Base-by-base conservation (phyloP, 2,113 vertebrate genomes). In the Pica pica region DNA sequence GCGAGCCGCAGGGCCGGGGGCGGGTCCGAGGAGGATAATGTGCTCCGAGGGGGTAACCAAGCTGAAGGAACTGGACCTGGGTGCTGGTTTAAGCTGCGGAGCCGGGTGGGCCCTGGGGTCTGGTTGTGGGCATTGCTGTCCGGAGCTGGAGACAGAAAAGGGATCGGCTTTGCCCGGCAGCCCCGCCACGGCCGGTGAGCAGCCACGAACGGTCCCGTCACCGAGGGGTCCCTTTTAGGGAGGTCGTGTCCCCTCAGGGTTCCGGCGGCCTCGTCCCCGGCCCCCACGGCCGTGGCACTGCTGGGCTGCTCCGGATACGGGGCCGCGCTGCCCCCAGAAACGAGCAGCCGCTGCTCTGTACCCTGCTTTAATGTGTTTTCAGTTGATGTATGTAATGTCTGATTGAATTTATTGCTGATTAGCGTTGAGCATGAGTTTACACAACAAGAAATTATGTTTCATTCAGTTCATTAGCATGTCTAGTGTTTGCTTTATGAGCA, bases 331-430 rank as follows among this genome's bases (percentile, higher is more conserved):
- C 37, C 22, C 41, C 35, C 17, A n/a, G 65, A 23, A 8, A 24
- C 8, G 57, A 92, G 80, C 82, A 59, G 73, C 49, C 73, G 4
- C 68, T 68, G 83, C 55, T 56, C 80, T 50, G 68, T 19, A 35
- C 33, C 11, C 53, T 26, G 47, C 64, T 91, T 91, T 93, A 96
- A 94, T 93, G 86, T 75, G 89, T 53, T 95, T 94, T 94, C 86
- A 16, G 85, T 60, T 83, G 89, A 90, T 93, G 89, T 97, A 91
- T 93, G 87, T 96, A 92, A 96, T 68, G 91, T 94, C 94, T 96
- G 94, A 92, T 93, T 90, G 86, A 84, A 96, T 97, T 94, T 94
- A 91, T 87, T 87, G 89, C 88, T 92, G 96, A 97, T 97, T 95
- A 93, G 94, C 53, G 44, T 33, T 59, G 88, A 91, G 92, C 90